Conservation (phyloP, 1,140 invertebrate genomes). For the Tribolium castaneum region DNA sequence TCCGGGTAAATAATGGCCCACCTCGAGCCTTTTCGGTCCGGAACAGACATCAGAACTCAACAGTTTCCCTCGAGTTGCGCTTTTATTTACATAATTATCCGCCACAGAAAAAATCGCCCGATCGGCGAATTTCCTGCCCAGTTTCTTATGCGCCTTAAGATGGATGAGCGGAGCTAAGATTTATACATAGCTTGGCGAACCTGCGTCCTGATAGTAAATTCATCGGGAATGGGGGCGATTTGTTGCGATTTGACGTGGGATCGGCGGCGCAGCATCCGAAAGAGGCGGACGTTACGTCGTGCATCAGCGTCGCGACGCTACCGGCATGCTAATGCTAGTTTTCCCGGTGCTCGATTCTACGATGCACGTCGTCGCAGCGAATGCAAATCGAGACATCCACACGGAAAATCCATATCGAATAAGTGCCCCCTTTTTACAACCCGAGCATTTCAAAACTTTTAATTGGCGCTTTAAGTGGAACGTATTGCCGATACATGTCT, state of each 20-base stretch:
- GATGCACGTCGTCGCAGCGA: conserved; percentile 1
- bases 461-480: background rate
- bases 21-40: background rate
- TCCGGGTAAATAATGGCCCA: conserved; percentile 4
- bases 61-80: background rate
- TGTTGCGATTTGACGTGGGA: conserved; percentile 48
- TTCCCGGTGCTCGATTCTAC: conserved; percentile 26
- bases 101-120: background rate
- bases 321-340: conserved; percentile 39
- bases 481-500: background rate
- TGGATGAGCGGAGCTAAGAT: conserved; percentile 30
- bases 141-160: conserved; percentile 32
- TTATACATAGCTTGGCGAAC: conserved; percentile 22
- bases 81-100: conserved; percentile 20
- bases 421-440: conserved; percentile 7
- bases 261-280: conserved; percentile 38
- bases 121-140: conserved; percentile 1
- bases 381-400: conserved; percentile 30
- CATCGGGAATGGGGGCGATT: conserved; percentile 46
- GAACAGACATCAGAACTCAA: background rate
- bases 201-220: conserved; percentile 43
- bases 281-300: conserved; percentile 28
- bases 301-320: conserved; percentile 34
- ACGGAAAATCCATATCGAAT: conserved; percentile 7
- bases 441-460: conserved; percentile 14